Evolutionary conservation across 2,888 invertebrate species (phyloP).

Genomic region (Lithophane leautieri): DNA sequence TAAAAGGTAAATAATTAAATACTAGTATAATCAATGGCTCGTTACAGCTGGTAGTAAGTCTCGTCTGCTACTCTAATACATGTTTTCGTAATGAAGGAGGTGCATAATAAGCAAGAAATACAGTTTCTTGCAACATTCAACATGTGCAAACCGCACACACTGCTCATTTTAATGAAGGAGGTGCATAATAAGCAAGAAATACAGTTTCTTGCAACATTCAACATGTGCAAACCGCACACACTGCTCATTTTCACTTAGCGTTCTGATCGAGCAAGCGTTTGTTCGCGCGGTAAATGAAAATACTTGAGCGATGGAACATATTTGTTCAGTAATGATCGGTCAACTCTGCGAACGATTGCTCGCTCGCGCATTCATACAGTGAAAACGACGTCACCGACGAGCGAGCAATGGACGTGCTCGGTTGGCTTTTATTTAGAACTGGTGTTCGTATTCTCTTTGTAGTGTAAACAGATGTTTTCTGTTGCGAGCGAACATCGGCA

Average conservation of each 20-base stretch:
- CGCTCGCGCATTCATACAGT: too few species aligned
- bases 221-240: constrained; percentile 11
- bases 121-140: constrained; percentile 3
- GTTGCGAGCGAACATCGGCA: too few species aligned
- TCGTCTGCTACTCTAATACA: constrained; percentile 10
- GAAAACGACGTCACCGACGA: too few species aligned
- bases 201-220: constrained; percentile 4
- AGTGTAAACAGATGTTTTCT: too few species aligned
- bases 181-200: constrained; percentile 2
- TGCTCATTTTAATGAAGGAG: not conserved
- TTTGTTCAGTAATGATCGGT: too few species aligned
- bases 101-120: constrained; percentile 4
- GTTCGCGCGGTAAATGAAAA: too few species aligned
- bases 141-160: constrained; percentile 12
- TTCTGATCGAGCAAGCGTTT: too few species aligned
- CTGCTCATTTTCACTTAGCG: not conserved
- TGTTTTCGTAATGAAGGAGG: constrained; percentile 1
- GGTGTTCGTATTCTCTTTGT: too few species aligned
- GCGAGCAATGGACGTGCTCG: too few species aligned
- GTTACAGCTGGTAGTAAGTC: constrained; percentile 12
- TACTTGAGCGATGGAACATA: too few species aligned
- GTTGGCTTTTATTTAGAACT: too few species aligned
- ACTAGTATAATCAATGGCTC: constrained; percentile 17
- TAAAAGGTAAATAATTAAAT: constrained; percentile 22
- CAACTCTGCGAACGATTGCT: too few species aligned